phyloP scores from a whole-genome alignment of 2,113 vertebrate species.

The Neopipo cinnamomea region DNA sequence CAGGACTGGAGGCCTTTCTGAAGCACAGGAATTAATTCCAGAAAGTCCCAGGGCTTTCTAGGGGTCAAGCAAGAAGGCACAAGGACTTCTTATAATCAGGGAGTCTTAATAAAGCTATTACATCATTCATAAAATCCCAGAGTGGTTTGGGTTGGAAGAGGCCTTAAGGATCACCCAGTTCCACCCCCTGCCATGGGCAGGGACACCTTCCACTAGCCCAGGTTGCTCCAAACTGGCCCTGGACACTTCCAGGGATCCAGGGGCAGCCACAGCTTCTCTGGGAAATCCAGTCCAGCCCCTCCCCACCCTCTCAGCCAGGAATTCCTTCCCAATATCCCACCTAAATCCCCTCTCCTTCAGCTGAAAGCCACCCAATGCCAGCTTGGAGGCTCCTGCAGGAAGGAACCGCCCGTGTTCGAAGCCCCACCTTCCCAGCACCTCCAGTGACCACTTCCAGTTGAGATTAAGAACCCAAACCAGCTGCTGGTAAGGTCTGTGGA shows the following conservation, averaged over 20 bases:
- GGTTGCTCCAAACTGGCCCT: background rate
- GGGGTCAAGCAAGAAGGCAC: background rate
- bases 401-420: background rate
- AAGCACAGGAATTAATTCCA: background rate
- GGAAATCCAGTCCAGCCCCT: background rate
- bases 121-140: background rate
- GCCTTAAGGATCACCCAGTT: rapidly evolving
- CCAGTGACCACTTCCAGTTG: background rate
- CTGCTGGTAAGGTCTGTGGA: rapidly evolving
- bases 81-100: background rate
- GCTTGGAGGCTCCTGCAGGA: background rate
- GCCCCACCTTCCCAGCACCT: background rate
- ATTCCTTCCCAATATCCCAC: background rate
- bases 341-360: background rate
- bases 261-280: background rate
- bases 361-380: background rate
- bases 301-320: background rate
- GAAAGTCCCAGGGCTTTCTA: background rate
- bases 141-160: background rate
- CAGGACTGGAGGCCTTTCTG: background rate
- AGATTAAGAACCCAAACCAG: rapidly evolving
- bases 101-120: background rate
- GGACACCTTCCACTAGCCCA: rapidly evolving
- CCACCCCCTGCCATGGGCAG: background rate
- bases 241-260: background rate